Percentiles rank a stretch among this genome's conserved stretches.
phyloP scores from a whole-genome alignment of 2,888 invertebrate species.

The Hirudinaria manillensis region DNA sequence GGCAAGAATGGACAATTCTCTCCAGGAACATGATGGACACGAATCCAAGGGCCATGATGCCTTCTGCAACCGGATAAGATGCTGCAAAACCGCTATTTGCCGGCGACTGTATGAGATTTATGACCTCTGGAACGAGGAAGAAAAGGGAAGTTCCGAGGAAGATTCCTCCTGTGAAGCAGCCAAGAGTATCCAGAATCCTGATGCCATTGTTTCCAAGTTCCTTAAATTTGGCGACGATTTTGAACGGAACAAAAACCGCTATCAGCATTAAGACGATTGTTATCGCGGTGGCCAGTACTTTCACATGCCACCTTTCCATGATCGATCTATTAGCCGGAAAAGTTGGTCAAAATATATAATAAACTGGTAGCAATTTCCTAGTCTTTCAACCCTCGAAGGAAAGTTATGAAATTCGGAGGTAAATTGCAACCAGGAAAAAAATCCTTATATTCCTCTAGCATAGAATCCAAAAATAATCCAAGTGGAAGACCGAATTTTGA shows the following conservation, averaged over 20 bases:
- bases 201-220: conserved; percentile 11
- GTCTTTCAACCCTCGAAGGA: too few relatives aligned
- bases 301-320: conserved; percentile 27
- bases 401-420: too few relatives aligned
- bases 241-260: conserved; percentile 28
- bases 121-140: conserved; percentile 59
- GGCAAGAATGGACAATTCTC: conserved; percentile 21
- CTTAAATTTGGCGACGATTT: conserved; percentile 25
- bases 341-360: too few relatives aligned
- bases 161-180: conserved; percentile 61
- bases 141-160: conserved; percentile 60
- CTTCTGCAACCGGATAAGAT: conserved; percentile 13
- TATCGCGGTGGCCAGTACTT: conserved; percentile 18
- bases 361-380: too few relatives aligned
- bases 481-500: too few relatives aligned
- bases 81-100: not conserved
- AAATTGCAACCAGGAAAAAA: too few relatives aligned
- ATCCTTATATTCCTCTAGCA: too few relatives aligned
- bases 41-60: conserved; percentile 10
- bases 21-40: conserved; percentile 26
- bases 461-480: too few relatives aligned
- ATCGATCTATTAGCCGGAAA: not conserved
- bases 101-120: conserved; percentile 2
- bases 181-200: conserved; percentile 44
- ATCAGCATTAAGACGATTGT: conserved; percentile 17